phyloP scores from a whole-genome alignment of 2,797 vertebrate species.

The Sebastes ruberrimus region DNA sequence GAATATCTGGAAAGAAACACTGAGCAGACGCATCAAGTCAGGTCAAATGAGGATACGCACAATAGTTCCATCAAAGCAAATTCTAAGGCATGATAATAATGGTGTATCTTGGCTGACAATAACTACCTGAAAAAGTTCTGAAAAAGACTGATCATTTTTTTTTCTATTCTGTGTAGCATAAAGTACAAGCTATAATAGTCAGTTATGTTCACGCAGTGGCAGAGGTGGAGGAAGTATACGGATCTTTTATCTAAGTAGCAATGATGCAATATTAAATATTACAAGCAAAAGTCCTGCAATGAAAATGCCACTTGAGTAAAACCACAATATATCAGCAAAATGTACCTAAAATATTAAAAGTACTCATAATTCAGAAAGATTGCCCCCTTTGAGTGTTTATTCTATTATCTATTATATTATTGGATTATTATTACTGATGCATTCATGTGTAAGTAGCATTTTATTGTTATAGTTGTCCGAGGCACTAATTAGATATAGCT shows the following conservation, averaged over 20 bases:
- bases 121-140: neutral
- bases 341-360: neutral
- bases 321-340: neutral
- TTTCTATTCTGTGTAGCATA: neutral
- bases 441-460: neutral
- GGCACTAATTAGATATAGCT: neutral
- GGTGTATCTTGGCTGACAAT: neutral
- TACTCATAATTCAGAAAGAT: neutral
- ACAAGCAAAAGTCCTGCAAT: neutral
- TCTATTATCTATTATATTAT: neutral
- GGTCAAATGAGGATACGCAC: conserved; percentile 7
- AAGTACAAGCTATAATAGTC: neutral
- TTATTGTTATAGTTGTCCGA: neutral
- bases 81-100: neutral
- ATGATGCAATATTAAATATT: neutral
- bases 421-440: neutral
- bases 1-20: conserved; percentile 15
- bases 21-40: neutral
- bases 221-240: neutral
- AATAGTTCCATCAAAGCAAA: conserved; percentile 8
- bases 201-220: neutral
- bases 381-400: neutral
- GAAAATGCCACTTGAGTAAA: neutral
- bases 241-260: neutral
- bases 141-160: neutral